phyloP scores from a whole-genome alignment of 1,140 invertebrate genomes.

The Scylla paramamosain region DNA sequence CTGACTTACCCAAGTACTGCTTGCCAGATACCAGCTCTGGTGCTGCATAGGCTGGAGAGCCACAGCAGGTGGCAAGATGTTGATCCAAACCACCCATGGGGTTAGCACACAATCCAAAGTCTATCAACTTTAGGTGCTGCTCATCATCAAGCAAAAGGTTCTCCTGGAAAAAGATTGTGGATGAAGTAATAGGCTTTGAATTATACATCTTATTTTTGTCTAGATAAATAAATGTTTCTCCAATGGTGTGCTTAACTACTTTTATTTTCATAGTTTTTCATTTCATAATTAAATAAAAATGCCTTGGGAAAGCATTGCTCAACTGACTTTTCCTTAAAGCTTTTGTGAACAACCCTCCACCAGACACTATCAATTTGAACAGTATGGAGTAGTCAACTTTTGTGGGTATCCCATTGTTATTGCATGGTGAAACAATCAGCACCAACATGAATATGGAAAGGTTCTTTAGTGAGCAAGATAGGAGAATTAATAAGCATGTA shows the following conservation, averaged over 20 bases:
- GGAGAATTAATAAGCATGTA: too few relatives aligned
- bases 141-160: conserved; percentile 91
- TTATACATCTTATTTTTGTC: background rate
- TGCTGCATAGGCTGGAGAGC: conserved; percentile 90
- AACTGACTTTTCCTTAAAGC: too few relatives aligned
- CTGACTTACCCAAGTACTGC: conserved; percentile 81
- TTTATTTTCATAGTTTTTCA: background rate
- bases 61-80: conserved; percentile 88
- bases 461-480: too few relatives aligned
- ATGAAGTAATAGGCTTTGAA: background rate
- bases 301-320: too few relatives aligned
- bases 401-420: too few relatives aligned
- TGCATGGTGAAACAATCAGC: too few relatives aligned
- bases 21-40: conserved; percentile 83
- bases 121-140: conserved; percentile 91
- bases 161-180: conserved; percentile 82
- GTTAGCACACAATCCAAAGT: conserved; percentile 94
- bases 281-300: background rate
- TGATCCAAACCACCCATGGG: conserved; percentile 86
- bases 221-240: background rate
- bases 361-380: too few relatives aligned
- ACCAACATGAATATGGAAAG: too few relatives aligned
- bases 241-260: background rate
- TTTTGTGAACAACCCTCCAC: too few relatives aligned
- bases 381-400: too few relatives aligned